These are phyloP conservation scores for Phytoseiulus persimilis DNA, from an alignment of 2,888 invertebrate species.

Conservation along the genomic window DNA sequence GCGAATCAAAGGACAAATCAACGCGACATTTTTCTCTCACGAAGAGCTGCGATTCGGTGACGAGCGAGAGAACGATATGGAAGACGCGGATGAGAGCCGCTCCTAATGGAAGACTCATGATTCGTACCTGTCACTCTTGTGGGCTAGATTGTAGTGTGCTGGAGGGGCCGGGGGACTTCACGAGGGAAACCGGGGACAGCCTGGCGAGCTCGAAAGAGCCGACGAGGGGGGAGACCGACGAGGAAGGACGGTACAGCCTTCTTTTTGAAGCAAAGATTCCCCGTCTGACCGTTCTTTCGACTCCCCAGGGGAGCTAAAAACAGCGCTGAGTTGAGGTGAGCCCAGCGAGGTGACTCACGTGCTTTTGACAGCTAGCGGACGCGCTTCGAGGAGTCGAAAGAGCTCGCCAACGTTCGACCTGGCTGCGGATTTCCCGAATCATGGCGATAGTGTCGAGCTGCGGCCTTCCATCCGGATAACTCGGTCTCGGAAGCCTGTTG, in stretches of 20 bases:
- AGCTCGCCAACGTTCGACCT: not conserved
- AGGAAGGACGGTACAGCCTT: not conserved
- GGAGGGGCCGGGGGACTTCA: not conserved
- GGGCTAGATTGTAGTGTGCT: not conserved
- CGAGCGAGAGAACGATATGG: not conserved
- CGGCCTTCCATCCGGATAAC: not conserved
- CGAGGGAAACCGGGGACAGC: not conserved
- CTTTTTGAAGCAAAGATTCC: constrained; percentile 5
- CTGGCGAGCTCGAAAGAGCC: not conserved
- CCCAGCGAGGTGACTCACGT: not conserved
- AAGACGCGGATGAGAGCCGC: not conserved
- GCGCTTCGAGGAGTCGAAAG: not conserved
- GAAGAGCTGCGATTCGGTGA: not conserved
- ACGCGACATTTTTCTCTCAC: not conserved
- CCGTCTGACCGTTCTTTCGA: not conserved
- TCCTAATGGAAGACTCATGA: not conserved
- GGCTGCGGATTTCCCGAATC: not conserved
- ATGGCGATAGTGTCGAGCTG: not conserved
- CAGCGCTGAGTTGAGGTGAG: not conserved
- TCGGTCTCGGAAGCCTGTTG: not conserved
- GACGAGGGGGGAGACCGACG: not conserved
- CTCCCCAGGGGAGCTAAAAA: constrained; percentile 5
- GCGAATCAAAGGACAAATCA: not conserved
- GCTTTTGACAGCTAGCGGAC: not conserved
- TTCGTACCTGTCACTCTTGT: not conserved